Evolutionary conservation across 2,113 vertebrate species (phyloP), one percentile per base, ranked within the genome.

Genomic region (Merops nubicus): DNA sequence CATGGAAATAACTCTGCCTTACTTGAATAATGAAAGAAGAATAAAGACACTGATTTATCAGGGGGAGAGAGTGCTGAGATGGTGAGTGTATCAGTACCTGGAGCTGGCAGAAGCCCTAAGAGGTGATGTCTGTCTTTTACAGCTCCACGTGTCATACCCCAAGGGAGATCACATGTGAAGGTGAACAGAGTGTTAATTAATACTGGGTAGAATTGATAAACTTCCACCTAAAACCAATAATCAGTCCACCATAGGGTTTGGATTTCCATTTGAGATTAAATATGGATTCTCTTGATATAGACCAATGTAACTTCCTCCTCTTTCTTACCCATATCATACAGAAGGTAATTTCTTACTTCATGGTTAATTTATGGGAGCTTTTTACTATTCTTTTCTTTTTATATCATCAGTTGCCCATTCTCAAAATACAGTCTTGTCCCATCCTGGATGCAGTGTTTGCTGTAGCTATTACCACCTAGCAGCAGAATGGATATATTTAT

Each of bases 391-490:
- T 76, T 64, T 64, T 88, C 34, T 65, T 76, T 68, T 57, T 56
- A 31, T 21, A 34, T 59, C 53, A 63, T 17, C 29, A n/a, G 22
- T 15, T 86, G 9, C 22, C n/a, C 9, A 3, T 86, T 80, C 38
- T 77, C 26, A 42, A 57, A 68, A 45, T 5, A 34, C 11, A 56
- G 11, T 23, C 1, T 17, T 85, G 42, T 47, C 8, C 19, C n/a
- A 80, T 83, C 59, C 17, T 54, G 38, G 36, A 9, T 76, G 15
- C 10, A 16, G 31, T 65, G 48, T 47, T 47, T 65, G 59, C 20
- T 85, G 79, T 47, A 84, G 56, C 51, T 93, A 56, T 91, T 91
- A 47, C 47, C 54, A 86, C 59, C 68, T 67, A 86, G 63, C 48
- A 91, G 56, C 56, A 73, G 38, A 88, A 67, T 33, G 12, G 26